Percentiles rank a stretch among this genome's conserved stretches.
These are phyloP conservation scores for Hirtodrosophila cameraria DNA, from an alignment of 2,888 invertebrate species.

Conservation along the genomic window DNA sequence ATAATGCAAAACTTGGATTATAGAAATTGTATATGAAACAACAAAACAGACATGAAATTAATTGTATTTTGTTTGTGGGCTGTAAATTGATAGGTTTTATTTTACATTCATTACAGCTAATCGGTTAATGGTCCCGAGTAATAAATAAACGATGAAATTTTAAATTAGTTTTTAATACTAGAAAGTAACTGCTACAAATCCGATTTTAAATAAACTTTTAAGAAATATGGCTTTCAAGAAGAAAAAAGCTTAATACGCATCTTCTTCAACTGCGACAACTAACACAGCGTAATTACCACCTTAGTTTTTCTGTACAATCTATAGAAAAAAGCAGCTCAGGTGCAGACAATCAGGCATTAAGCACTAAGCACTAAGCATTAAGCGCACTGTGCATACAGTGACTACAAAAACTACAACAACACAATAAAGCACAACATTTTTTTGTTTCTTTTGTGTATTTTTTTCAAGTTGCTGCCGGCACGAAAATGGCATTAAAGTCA, in stretches of 20 bases:
- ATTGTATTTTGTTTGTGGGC: slow-evolving; percentile 31
- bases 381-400: slow-evolving; percentile 26
- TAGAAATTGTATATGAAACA: slow-evolving; percentile 2
- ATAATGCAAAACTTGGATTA: slow-evolving; percentile 19
- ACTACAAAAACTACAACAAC: slow-evolving; percentile 22
- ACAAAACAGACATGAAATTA: slow-evolving; percentile 7
- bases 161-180: too few relatives aligned
- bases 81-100: slow-evolving; percentile 34
- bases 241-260: slow-evolving; percentile 22
- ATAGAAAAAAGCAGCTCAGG: neutral
- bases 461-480: slow-evolving; percentile 49
- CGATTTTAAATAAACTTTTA: neutral
- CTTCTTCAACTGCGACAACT: slow-evolving; percentile 4
- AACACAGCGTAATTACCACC: slow-evolving; percentile 41
- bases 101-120: slow-evolving; percentile 10
- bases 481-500: slow-evolving; percentile 77
- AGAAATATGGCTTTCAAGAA: neutral
- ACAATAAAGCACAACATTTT: slow-evolving; percentile 19
- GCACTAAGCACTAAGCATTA: slow-evolving; percentile 23
- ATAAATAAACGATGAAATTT: neutral
- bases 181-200: neutral
- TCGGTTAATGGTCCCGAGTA: slow-evolving; percentile 1
- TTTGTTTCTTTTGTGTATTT: too few relatives aligned
- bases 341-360: slow-evolving; percentile 22
- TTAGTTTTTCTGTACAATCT: slow-evolving; percentile 9